Conservation (phyloP, 2,888 invertebrate genomes). For the Xestia sexstrigata region DNA sequence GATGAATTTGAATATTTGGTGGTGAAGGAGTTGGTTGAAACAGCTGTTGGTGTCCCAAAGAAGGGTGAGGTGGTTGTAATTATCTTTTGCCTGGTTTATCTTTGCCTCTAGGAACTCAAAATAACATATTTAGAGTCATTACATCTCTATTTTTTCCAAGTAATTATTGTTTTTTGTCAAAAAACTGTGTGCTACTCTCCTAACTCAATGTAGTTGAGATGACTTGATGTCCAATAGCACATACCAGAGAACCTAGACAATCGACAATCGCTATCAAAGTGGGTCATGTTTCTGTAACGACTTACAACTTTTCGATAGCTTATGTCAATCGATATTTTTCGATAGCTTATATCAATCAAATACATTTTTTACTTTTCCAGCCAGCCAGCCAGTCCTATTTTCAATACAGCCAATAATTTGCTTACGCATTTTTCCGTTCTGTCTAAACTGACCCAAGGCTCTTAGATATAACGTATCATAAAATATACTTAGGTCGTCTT, state of each 20-base stretch:
- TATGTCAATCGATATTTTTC: background rate
- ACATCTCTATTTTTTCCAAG: background rate
- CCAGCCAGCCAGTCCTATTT: background rate
- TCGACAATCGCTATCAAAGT: background rate
- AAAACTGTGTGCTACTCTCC: background rate
- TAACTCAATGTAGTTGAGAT: background rate
- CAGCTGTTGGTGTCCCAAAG: slow-evolving; percentile 42
- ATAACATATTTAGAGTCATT: too few relatives aligned
- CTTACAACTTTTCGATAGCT: background rate
- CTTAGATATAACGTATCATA: background rate
- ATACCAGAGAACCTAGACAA: background rate
- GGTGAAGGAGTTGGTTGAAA: slow-evolving; percentile 9
- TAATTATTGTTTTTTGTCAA: background rate
- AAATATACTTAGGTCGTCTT: background rate
- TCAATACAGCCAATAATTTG: background rate
- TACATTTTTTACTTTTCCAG: too few relatives aligned
- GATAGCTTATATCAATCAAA: too few relatives aligned
- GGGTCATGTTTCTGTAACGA: background rate
- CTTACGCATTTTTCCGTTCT: too few relatives aligned
- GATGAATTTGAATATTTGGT: slow-evolving; percentile 38
- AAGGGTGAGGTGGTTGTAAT: background rate
- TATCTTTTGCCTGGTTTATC: background rate
- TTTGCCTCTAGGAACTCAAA: background rate
- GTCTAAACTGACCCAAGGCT: too few relatives aligned
- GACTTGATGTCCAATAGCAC: background rate